Evolutionary conservation across 23 tunicate species (phyloP).

Genomic region (Oikopleura albicans): DNA sequence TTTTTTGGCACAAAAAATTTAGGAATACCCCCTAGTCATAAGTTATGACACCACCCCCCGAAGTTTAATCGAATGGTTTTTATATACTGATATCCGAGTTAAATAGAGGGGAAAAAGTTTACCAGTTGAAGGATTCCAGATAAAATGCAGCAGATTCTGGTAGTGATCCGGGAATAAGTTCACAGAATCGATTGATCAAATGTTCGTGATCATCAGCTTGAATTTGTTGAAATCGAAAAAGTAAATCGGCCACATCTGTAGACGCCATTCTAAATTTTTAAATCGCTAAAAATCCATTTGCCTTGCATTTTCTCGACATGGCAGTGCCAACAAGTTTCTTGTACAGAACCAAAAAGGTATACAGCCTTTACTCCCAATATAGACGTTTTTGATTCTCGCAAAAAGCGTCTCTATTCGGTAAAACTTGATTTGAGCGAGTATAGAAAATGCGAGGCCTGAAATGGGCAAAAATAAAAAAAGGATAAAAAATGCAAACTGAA

Average conservation of each 20-base stretch:
- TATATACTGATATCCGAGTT: no score
- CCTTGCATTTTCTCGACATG: background rate
- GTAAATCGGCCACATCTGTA: background rate
- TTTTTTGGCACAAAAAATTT: no score
- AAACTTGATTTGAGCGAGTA: no score
- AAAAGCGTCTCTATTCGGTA: background rate
- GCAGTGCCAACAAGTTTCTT: background rate
- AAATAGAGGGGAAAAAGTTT: background rate
- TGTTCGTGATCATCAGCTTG: background rate
- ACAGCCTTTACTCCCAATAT: no score
- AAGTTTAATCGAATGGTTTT: no score
- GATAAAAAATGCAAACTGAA: no score
- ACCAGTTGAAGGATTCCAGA: conserved; percentile 11
- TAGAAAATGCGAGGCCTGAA: no score
- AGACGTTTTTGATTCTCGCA: no score
- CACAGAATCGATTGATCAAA: background rate
- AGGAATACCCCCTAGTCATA: no score
- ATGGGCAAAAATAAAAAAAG: no score
- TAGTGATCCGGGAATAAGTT: background rate
- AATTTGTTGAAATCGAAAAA: background rate
- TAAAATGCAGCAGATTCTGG: background rate
- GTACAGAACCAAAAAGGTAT: background rate
- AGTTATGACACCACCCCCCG: no score
- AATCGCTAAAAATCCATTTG: background rate
- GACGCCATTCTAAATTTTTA: background rate